Conservation (phyloP, 2,797 vertebrate genomes). For the Cirrhinus molitorella region DNA sequence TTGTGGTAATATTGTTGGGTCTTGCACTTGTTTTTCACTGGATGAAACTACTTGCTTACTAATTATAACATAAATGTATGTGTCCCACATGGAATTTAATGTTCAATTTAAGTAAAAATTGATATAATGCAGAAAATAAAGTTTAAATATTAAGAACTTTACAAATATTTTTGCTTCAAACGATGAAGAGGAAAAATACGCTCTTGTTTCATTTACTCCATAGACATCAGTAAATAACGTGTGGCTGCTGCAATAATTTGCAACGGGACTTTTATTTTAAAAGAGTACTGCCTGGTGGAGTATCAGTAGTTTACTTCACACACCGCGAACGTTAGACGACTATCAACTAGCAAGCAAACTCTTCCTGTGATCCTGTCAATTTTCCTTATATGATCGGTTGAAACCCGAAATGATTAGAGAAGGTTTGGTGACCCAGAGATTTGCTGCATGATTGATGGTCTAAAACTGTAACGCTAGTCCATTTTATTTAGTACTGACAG, state of each 20-base stretch:
- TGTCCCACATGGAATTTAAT: neutral
- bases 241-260: neutral
- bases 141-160: neutral
- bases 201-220: neutral
- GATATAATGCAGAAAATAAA: neutral
- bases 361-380: conserved; percentile 43
- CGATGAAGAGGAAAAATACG: neutral
- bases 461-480: too few relatives aligned
- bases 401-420: conserved; percentile 50
- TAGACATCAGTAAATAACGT: neutral
- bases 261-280: conserved; percentile 23
- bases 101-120: neutral
- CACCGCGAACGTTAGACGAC: neutral
- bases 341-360: neutral
- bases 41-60: neutral
- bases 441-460: neutral
- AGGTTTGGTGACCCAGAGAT: conserved; percentile 47
- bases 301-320: neutral
- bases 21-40: neutral
- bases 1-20: neutral
- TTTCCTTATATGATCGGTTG: conserved; percentile 60
- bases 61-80: neutral
- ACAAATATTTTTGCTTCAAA: neutral
- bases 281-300: neutral
- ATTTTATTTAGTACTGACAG: neutral